A percentile compares a stretch with the other conserved stretches of the same genome.
These are phyloP conservation scores for Drosophila pullipes DNA, from an alignment of 2,888 invertebrate genomes.

Conservation along the genomic window DNA sequence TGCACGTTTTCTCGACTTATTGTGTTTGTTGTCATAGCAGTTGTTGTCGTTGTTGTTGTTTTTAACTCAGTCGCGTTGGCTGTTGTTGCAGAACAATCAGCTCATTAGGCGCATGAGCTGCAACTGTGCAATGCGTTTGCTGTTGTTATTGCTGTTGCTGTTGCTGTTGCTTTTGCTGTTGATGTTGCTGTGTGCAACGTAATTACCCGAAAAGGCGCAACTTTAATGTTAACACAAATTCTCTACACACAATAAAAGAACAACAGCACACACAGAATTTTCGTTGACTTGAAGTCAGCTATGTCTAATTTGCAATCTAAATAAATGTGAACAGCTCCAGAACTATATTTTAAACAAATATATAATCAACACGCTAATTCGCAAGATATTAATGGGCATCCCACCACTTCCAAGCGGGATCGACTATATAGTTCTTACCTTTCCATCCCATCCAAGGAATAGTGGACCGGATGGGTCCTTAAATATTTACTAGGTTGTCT, in stretches of 20 bases:
- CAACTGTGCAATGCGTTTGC: slow-evolving; percentile 60
- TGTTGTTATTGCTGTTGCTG: slow-evolving; percentile 9
- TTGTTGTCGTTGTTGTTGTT: slow-evolving; percentile 14
- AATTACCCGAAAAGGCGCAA: slow-evolving; percentile 68
- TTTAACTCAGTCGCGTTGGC: slow-evolving; percentile 28
- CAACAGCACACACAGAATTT: slow-evolving; percentile 7
- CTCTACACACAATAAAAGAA: slow-evolving; percentile 26
- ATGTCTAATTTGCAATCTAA: background rate
- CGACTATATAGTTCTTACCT: background rate
- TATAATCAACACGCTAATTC: background rate
- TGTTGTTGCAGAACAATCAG: slow-evolving; percentile 76
- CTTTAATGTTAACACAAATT: slow-evolving; percentile 67
- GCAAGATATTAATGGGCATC: background rate
- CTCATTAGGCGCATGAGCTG: slow-evolving; percentile 75
- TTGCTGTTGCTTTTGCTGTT: background rate
- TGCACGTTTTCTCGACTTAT: slow-evolving; percentile 60
- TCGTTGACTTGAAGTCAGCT: slow-evolving; percentile 3
- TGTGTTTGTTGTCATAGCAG: slow-evolving; percentile 27
- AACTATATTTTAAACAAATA: background rate
- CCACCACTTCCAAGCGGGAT: background rate
- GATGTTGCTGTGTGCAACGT: slow-evolving; percentile 41
- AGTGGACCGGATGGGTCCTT: background rate
- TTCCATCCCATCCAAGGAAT: background rate
- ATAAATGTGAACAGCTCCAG: background rate
- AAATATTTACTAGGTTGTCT: background rate